phyloP scores from a whole-genome alignment of 2,113 vertebrate species.

The Ophthalmolycus amberensis region DNA sequence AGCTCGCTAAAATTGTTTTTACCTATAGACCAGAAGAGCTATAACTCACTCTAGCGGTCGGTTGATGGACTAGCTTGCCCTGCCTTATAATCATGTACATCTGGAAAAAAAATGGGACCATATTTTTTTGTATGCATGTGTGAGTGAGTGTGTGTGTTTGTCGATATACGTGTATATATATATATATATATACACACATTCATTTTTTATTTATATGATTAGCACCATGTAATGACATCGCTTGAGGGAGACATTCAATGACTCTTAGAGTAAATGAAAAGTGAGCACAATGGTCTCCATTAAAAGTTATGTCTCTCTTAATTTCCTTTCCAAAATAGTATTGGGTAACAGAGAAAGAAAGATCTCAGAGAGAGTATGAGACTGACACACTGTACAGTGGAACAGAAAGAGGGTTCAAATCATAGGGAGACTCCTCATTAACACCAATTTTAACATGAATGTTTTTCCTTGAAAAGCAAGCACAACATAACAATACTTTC shows the following conservation, averaged over 20 bases:
- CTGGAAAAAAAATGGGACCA: no score
- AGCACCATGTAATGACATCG: constrained; percentile 11
- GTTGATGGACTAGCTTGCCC: no score
- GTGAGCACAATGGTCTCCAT: not conserved
- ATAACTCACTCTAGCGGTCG: not conserved
- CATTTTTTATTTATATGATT: no score
- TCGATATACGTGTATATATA: no score
- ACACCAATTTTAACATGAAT: not conserved
- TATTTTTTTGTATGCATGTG: no score
- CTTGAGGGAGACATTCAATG: constrained; percentile 62
- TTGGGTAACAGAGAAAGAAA: no score
- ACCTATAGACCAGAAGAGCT: not conserved
- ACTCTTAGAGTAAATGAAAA: constrained; percentile 39
- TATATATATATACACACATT: no score
- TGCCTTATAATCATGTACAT: no score
- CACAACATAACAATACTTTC: not conserved
- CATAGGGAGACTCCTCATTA: not conserved
- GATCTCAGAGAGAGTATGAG: not conserved
- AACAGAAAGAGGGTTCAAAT: not conserved
- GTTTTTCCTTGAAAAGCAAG: not conserved
- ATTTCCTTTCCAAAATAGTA: not conserved
- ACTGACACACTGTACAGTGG: not conserved
- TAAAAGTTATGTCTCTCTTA: not conserved
- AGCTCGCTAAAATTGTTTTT: not conserved
- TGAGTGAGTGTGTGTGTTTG: no score